Percentiles rank a stretch among this genome's conserved stretches.
Conservation (phyloP, 2,888 invertebrate species). For the Papilio gigon region DNA sequence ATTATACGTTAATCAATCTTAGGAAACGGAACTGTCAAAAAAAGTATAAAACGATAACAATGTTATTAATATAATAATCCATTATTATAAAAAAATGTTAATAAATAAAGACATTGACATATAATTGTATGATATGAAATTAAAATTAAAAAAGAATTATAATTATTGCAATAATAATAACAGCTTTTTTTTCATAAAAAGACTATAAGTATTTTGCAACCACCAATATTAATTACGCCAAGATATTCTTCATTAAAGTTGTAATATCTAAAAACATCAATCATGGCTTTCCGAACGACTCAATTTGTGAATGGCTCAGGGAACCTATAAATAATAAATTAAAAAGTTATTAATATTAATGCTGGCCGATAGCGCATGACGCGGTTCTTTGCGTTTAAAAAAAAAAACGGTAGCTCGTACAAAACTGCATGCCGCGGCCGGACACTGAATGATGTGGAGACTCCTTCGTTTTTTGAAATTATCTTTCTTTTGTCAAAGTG, state of each 20-base stretch:
- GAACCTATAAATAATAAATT: constrained; percentile 67
- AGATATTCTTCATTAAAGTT: constrained; percentile 27
- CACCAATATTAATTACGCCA: constrained; percentile 9
- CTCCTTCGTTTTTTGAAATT: constrained; percentile 53
- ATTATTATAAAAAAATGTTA: not conserved
- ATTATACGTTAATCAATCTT: too few species aligned
- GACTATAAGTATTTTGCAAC: not conserved
- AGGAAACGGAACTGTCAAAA: too few species aligned
- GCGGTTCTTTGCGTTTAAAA: constrained; percentile 60
- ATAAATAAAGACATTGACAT: not conserved
- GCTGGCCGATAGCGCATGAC: constrained; percentile 62
- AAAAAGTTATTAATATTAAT: constrained; percentile 73
- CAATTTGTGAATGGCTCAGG: constrained; percentile 67
- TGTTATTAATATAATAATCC: too few species aligned
- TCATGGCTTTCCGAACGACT: constrained; percentile 60
- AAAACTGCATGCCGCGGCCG: constrained; percentile 65
- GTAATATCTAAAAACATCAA: constrained; percentile 51
- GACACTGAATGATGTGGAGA: constrained; percentile 71
- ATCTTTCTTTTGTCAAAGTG: constrained; percentile 51
- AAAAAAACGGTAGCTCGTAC: constrained; percentile 74
- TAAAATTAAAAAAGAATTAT: not conserved
- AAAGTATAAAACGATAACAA: too few species aligned
- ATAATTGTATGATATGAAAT: too few species aligned
- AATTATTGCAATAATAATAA: not conserved
- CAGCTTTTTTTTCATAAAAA: not conserved